These are phyloP conservation scores for Trichoplax adhaerens DNA, from an alignment of 37 sponge, comb jelly and placozoan species.

Conservation along the genomic window DNA sequence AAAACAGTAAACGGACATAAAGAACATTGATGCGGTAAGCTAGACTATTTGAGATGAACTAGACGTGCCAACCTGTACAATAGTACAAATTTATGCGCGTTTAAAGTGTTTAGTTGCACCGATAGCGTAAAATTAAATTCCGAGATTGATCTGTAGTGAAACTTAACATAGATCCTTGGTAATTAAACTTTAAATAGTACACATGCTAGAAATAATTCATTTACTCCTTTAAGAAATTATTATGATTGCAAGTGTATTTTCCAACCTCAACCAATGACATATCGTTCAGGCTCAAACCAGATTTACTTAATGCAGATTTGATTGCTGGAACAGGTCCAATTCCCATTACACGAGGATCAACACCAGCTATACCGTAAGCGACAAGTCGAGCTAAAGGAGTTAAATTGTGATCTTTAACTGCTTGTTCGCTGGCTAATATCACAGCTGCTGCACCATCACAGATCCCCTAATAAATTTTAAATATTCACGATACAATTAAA, in stretches of 20 bases:
- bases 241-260: too few species aligned
- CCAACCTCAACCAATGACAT: constrained; percentile 78
- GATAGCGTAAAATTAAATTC: too few species aligned
- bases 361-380: constrained; percentile 57
- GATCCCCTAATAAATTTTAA: constrained; percentile 47
- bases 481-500: too few species aligned
- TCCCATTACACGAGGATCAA: constrained; percentile 92
- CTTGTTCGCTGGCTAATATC: constrained; percentile 72
- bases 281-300: constrained; percentile 34
- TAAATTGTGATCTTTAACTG: constrained; percentile 42
- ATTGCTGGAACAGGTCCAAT: constrained; percentile 89
- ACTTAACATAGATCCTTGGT: background rate
- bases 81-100: too few species aligned
- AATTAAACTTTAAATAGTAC: background rate
- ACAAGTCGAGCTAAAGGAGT: constrained; percentile 79
- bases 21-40: too few species aligned
- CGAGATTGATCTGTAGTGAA: too few species aligned
- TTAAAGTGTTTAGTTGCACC: too few species aligned
- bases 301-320: constrained; percentile 32
- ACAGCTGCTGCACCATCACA: constrained; percentile 90
- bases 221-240: too few species aligned
- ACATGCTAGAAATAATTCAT: background rate
- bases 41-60: too few species aligned
- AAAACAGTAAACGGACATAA: too few species aligned
- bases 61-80: too few species aligned